Base-by-base conservation (phyloP, 2,888 invertebrate genomes). In the Cosmia trapezina region DNA sequence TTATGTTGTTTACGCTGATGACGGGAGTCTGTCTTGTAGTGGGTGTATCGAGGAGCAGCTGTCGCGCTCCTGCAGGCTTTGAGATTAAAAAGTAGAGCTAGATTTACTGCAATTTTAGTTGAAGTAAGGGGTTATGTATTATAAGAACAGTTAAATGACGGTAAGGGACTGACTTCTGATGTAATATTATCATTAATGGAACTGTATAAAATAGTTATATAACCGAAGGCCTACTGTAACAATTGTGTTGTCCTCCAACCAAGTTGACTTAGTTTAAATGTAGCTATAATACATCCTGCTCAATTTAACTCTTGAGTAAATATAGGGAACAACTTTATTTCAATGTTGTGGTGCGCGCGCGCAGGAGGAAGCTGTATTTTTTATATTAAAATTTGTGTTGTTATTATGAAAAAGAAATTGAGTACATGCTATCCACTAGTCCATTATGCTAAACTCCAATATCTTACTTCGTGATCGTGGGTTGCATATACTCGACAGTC, bases 161-260 rank as follows among this genome's bases (percentile, higher is more conserved):
- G 92, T 90, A 93, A 92, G 91, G 94, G 94, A 95, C 95, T 95
- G 95, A 95, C 91, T 93, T 94, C 93, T 93, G 94, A 94, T 94
- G 93, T 94, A 94, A 93, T 93, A 93, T 93, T 94, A 93, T 93
- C 90, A 91, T 93, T 94, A 93, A 93, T 92, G 93, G 93, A 94
- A 94, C 92, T 94, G 94, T 95, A 94, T 94, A 94, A 94, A 94
- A 91, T 93, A 92, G 91, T 93, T 89, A 89, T 92, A 90, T 93
- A 93, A 90, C 91, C 91, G 90, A 91, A 93, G 94, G 95, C 95
- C 94, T 95, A 94, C 90, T 92, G 90, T 91, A 91, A 89, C 91
- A 89, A 85, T 88, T 88, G 89, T 89, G 89, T 89, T 91, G 93
- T 93, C 93, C 92, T 91, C 92, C 95, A 94, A 94, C 94, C 93